A percentile compares a stretch with the other conserved stretches of the same genome.
These are phyloP conservation scores for Leucoraja ocellata DNA, from an alignment of 2,797 vertebrate species.

Conservation along the genomic window DNA sequence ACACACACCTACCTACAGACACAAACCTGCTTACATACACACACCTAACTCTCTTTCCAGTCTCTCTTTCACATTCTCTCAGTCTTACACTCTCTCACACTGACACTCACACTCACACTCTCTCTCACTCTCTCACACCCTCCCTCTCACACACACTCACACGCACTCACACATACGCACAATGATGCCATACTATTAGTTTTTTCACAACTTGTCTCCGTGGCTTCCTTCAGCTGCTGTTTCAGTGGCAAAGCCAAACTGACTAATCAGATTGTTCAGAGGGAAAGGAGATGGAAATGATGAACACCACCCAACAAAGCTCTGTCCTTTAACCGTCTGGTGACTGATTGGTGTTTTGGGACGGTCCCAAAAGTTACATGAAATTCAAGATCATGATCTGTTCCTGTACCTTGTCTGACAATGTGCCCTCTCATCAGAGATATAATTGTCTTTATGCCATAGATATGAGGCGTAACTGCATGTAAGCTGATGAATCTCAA, in stretches of 20 bases:
- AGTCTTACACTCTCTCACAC: too few relatives aligned
- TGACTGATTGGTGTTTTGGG: background rate
- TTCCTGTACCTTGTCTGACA: background rate
- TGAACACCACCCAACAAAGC: constrained; percentile 1
- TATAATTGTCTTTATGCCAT: background rate
- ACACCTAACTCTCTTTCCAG: too few relatives aligned
- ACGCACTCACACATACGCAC: constrained; percentile 39
- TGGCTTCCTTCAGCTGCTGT: constrained; percentile 24
- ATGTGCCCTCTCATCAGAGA: background rate
- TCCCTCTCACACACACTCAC: too few relatives aligned
- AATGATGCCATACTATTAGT: constrained; percentile 27
- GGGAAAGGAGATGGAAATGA: background rate
- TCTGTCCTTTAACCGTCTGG: background rate
- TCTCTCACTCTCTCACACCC: too few relatives aligned
- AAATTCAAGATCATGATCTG: constrained; percentile 12
- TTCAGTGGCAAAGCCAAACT: constrained; percentile 21
- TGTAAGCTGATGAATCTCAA: background rate
- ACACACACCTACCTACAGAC: too few relatives aligned
- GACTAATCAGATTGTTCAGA: constrained; percentile 30
- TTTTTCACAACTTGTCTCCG: constrained; percentile 14
- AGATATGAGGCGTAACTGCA: background rate
- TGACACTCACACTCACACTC: too few relatives aligned
- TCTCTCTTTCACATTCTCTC: too few relatives aligned
- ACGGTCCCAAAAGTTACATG: background rate
- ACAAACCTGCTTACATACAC: too few relatives aligned